Conservation (phyloP, 2,797 vertebrate species). For the Gouania willdenowi region DNA sequence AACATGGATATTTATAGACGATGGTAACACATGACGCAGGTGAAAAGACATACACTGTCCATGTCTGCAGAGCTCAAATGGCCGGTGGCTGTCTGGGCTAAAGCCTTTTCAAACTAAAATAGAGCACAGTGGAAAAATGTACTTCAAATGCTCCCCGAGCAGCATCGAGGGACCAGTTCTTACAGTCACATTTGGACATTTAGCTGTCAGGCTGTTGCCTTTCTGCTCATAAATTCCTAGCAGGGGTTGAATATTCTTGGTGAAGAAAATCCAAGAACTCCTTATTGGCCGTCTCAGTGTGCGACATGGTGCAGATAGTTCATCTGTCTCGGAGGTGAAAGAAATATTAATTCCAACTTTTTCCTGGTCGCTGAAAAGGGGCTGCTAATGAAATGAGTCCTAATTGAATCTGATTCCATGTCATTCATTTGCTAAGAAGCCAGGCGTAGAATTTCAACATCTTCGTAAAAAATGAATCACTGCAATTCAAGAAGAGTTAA, state of each 20-base stretch:
- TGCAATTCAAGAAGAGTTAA: constrained; percentile 3
- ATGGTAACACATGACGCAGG: constrained; percentile 38
- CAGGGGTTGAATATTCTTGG: neutral
- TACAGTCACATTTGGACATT: constrained; percentile 11
- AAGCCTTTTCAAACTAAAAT: constrained; percentile 11
- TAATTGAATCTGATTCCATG: constrained; percentile 38
- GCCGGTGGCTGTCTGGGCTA: constrained; percentile 21
- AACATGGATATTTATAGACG: constrained; percentile 60
- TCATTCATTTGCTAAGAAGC: constrained; percentile 33
- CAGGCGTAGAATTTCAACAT: constrained; percentile 16
- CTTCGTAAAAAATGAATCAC: neutral
- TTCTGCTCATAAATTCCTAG: constrained; percentile 19
- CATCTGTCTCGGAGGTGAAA: constrained; percentile 32
- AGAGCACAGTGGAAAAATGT: constrained; percentile 21
- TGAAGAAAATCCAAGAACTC: constrained; percentile 3
- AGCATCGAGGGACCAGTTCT: constrained; percentile 7
- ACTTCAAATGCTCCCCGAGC: constrained; percentile 11
- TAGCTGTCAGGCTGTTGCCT: neutral
- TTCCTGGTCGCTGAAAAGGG: constrained; percentile 33
- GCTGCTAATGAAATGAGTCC: constrained; percentile 44
- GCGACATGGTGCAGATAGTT: constrained; percentile 10
- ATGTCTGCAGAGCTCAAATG: constrained; percentile 38
- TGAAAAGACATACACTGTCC: constrained; percentile 59
- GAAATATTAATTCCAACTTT: constrained; percentile 37
- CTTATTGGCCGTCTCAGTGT: neutral